Conservation (phyloP, 2,888 invertebrate genomes). For the Tenthredo livida region DNA sequence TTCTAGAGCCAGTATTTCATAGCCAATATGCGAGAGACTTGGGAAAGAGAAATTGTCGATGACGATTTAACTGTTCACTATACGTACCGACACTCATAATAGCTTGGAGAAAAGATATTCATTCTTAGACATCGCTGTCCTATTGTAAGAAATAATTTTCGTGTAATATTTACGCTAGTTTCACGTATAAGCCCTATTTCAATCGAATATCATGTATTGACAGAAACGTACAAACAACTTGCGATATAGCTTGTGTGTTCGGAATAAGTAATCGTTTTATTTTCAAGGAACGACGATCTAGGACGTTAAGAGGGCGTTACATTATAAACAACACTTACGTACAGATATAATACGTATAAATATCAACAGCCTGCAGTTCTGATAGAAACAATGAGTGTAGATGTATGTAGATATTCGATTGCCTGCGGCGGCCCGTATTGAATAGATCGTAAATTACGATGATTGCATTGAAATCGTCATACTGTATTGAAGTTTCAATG, state of each 20-base stretch:
- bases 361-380: neutral
- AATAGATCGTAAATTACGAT: slow-evolving; percentile 15
- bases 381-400: neutral
- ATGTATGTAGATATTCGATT: neutral
- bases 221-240: neutral
- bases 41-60: neutral
- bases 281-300: neutral
- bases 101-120: neutral
- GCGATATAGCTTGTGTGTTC: neutral
- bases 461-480: neutral
- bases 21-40: neutral
- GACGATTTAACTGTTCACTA: neutral
- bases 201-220: neutral
- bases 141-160: neutral
- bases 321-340: neutral
- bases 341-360: neutral
- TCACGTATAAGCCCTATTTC: neutral
- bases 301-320: slow-evolving; percentile 1
- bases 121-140: neutral
- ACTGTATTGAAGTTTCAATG: neutral
- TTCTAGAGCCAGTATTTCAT: neutral
- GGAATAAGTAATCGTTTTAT: neutral
- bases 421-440: neutral
- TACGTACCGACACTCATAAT: neutral
- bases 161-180: neutral